These are phyloP conservation scores for Chironomus tentans DNA, from an alignment of 2,888 invertebrate species.

Conservation along the genomic window DNA sequence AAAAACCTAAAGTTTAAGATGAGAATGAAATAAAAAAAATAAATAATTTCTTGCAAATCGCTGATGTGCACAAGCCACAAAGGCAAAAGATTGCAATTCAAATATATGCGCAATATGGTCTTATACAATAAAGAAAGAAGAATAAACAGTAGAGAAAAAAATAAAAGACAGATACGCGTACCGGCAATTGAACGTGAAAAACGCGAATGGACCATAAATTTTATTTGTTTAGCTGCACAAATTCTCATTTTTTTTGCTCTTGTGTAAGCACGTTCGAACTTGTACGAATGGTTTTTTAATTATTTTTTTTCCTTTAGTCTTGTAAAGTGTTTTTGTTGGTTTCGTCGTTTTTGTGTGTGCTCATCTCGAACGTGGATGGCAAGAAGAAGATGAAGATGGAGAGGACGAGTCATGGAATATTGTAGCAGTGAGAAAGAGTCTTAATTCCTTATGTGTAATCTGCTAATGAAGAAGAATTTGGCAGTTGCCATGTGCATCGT, in stretches of 20 bases:
- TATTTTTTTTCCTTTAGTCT: slow-evolving; percentile 17
- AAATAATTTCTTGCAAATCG: neutral
- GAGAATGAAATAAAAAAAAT: neutral
- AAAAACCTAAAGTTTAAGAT: neutral
- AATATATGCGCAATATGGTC: slow-evolving; percentile 18
- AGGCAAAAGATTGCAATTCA: slow-evolving; percentile 20
- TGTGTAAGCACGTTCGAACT: neutral
- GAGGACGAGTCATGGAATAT: too few species aligned
- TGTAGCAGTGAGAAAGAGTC: neutral
- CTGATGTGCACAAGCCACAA: neutral
- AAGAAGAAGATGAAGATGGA: neutral
- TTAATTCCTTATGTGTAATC: neutral
- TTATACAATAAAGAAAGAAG: neutral
- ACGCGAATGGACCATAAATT: slow-evolving; percentile 25
- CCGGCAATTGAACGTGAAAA: slow-evolving; percentile 25
- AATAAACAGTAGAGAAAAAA: too few species aligned
- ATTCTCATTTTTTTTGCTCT: neutral
- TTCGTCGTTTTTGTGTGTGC: neutral
- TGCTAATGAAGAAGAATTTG: slow-evolving; percentile 18
- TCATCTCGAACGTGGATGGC: neutral
- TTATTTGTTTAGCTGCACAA: neutral
- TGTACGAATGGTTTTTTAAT: slow-evolving; percentile 24
- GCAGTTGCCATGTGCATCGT: slow-evolving; percentile 5
- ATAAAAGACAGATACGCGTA: neutral
- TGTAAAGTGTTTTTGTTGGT: neutral